Percentiles rank a stretch among this genome's conserved stretches.
Evolutionary conservation across 1,140 invertebrate genomes (phyloP).

Genomic region (Limonius californicus): DNA sequence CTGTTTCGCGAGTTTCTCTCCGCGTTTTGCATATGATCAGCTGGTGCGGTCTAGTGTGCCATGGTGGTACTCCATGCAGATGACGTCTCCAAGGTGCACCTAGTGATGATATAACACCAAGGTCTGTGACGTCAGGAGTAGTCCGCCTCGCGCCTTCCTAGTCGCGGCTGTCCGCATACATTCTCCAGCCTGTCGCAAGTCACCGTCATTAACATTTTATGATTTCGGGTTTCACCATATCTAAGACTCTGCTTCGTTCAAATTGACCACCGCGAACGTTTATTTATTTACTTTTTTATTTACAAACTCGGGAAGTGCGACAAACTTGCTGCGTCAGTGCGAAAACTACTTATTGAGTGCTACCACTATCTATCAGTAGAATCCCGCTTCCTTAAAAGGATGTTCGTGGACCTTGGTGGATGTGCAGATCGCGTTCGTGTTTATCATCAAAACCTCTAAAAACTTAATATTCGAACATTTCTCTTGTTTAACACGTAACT

Average conservation of each 20-base stretch:
- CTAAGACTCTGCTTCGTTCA: too few relatives aligned
- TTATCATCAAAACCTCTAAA: neutral
- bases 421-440: neutral
- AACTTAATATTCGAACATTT: neutral
- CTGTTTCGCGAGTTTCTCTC: too few relatives aligned
- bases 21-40: too few relatives aligned
- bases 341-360: neutral
- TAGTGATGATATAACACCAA: conserved; percentile 33
- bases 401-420: neutral
- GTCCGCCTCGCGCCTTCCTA: conserved; percentile 29
- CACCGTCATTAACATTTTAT: conserved; percentile 28
- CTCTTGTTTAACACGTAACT: conserved; percentile 10
- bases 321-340: too few relatives aligned
- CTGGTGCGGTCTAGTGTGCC: neutral
- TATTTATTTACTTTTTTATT: too few relatives aligned
- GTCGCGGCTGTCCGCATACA: conserved; percentile 22
- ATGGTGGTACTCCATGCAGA: neutral
- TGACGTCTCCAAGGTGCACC: neutral
- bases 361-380: conserved; percentile 4
- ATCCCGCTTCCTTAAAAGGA: neutral
- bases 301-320: too few relatives aligned
- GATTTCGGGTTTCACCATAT: too few relatives aligned
- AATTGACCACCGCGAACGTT: too few relatives aligned
- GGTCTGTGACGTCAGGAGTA: conserved; percentile 29
- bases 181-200: conserved; percentile 21